phyloP scores from a whole-genome alignment of 2,113 vertebrate species.

The Picathartes gymnocephalus region DNA sequence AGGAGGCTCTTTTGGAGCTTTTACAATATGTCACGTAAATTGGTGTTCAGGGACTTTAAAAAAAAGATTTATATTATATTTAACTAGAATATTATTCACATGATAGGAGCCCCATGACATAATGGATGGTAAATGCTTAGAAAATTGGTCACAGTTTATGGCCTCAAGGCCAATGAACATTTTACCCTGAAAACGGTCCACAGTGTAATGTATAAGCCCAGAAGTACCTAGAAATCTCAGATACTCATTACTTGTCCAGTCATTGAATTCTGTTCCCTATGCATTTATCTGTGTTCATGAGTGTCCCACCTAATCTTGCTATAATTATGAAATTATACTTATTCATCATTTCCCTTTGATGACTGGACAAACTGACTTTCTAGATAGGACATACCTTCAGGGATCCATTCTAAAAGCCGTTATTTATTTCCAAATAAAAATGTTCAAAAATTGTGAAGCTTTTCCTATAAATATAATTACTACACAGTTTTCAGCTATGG shows the following conservation, averaged over 20 bases:
- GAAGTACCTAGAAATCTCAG: neutral
- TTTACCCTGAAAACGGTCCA: neutral
- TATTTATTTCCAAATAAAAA: neutral
- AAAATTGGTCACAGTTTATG: neutral
- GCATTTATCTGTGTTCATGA: neutral
- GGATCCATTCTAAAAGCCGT: neutral
- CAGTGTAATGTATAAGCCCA: neutral
- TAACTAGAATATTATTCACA: constrained; percentile 24
- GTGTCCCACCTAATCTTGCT: neutral
- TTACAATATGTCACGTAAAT: constrained; percentile 22
- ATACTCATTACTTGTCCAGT: neutral
- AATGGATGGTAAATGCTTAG: neutral
- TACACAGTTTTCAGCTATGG: neutral
- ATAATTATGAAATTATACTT: neutral
- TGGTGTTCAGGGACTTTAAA: neutral
- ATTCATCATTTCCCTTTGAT: neutral
- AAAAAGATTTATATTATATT: neutral
- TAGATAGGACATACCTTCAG: neutral
- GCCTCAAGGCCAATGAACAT: neutral
- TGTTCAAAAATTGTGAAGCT: neutral
- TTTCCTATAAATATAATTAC: neutral
- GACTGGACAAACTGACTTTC: neutral
- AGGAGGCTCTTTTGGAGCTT: neutral
- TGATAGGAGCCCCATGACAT: neutral
- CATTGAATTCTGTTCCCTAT: neutral